A percentile compares a stretch with the other conserved stretches of the same genome.
Evolutionary conservation across 2,888 invertebrate genomes (phyloP).

Genomic region (Ennomos quercinarius): DNA sequence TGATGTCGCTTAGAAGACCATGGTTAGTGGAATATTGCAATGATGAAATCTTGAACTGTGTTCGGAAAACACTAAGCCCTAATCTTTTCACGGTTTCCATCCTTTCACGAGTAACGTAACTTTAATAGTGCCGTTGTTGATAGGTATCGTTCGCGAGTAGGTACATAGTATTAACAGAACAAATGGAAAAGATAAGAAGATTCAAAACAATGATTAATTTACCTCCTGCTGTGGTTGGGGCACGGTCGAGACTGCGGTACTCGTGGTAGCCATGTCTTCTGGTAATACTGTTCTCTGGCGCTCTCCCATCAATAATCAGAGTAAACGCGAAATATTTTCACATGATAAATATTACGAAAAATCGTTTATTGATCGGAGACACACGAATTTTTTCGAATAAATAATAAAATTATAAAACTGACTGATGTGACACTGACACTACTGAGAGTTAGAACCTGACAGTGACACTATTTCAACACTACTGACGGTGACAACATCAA

Average conservation of each 20-base stretch:
- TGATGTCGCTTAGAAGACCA: slow-evolving; percentile 89
- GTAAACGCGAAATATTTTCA: slow-evolving; percentile 47
- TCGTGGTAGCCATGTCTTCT: slow-evolving; percentile 79
- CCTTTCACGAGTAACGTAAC: slow-evolving; percentile 25
- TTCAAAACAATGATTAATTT: slow-evolving; percentile 46
- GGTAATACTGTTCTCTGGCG: slow-evolving; percentile 50
- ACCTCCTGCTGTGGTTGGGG: slow-evolving; percentile 74
- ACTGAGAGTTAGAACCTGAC: too few species aligned
- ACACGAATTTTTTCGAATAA: too few species aligned
- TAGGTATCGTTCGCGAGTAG: slow-evolving; percentile 21
- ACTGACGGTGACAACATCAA: too few species aligned
- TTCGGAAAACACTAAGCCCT: slow-evolving; percentile 42
- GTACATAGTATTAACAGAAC: slow-evolving; percentile 52
- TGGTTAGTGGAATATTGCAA: slow-evolving; percentile 55
- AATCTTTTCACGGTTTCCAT: slow-evolving; percentile 51
- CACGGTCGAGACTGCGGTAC: slow-evolving; percentile 74
- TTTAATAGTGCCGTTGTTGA: slow-evolving; percentile 9
- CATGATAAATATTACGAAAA: slow-evolving; percentile 43
- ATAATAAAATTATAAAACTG: too few species aligned
- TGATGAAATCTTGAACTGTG: slow-evolving; percentile 38
- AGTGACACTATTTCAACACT: too few species aligned
- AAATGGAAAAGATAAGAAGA: slow-evolving; percentile 70
- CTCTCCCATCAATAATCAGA: slow-evolving; percentile 74
- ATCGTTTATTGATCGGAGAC: too few species aligned
- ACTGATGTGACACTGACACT: too few species aligned